Conservation (phyloP, 2,113 vertebrate genomes). For the Meleagris gallopavo region DNA sequence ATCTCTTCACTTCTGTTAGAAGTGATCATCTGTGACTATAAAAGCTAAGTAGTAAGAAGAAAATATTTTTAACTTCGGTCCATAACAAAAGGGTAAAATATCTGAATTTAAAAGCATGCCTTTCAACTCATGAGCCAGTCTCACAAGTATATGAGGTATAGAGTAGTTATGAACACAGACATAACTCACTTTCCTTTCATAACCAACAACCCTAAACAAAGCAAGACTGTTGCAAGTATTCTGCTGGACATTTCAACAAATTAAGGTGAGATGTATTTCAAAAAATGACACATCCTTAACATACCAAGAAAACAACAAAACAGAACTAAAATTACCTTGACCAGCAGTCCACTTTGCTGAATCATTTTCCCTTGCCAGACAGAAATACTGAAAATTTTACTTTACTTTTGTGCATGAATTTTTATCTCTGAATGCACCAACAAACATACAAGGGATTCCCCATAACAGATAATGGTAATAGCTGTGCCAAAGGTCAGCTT, state of each 20-base stretch:
- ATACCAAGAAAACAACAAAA: slow-evolving; percentile 34
- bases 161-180: not conserved
- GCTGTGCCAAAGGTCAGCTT: not conserved
- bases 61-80: not conserved
- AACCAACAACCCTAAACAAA: not conserved
- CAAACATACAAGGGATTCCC: not conserved
- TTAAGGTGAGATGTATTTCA: not conserved
- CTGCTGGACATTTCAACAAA: not conserved
- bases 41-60: not conserved
- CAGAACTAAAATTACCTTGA: slow-evolving; percentile 5
- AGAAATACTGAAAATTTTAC: not conserved
- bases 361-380: not conserved
- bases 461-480: not conserved
- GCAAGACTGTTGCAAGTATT: not conserved
- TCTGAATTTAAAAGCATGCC: not conserved
- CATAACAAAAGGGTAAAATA: not conserved
- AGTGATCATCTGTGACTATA: not conserved
- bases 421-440: not conserved
- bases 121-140: not conserved
- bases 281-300: slow-evolving; percentile 23
- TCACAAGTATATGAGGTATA: not conserved
- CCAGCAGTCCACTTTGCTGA: not conserved
- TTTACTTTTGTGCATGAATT: not conserved
- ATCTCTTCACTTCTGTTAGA: not conserved
- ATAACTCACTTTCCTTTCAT: not conserved